These are phyloP conservation scores for Parazoanthus atlanticus DNA, from an alignment of 92 coral and sea anemone species.

Conservation along the genomic window DNA sequence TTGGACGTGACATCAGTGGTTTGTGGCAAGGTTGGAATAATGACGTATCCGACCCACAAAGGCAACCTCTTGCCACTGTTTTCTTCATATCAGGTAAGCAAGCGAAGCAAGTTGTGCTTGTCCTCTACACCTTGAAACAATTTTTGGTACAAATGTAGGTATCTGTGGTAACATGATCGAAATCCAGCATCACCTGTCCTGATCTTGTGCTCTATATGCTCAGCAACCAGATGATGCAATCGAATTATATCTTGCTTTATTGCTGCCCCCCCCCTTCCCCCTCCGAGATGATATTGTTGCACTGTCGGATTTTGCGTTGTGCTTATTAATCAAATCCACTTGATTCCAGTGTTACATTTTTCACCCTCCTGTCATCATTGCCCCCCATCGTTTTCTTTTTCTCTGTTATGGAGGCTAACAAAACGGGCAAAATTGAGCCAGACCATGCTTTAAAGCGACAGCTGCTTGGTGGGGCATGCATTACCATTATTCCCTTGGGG, in stretches of 20 bases:
- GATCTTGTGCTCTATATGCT: background rate
- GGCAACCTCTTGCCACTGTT: no score
- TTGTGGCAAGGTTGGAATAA: no score
- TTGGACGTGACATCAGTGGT: no score
- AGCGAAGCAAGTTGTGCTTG: constrained; percentile 42
- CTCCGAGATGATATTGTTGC: background rate
- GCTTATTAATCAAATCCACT: background rate
- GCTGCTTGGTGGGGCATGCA: constrained; percentile 68
- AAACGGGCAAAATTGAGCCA: constrained; percentile 43
- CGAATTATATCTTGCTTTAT: background rate
- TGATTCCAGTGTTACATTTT: background rate
- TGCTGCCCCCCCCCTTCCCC: background rate
- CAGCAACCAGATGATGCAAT: background rate
- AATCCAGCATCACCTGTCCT: constrained; percentile 9
- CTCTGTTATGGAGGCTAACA: constrained; percentile 7
- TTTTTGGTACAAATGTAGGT: constrained; percentile 26
- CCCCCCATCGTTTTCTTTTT: constrained; percentile 15
- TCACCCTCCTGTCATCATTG: background rate
- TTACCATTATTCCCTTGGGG: constrained; percentile 56
- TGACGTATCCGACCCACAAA: no score
- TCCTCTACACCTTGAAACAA: constrained; percentile 2
- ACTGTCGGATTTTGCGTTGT: background rate
- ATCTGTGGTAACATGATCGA: constrained; percentile 13
- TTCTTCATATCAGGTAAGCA: no score
- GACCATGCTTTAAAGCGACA: constrained; percentile 45